These are phyloP conservation scores for Sminthurides bifidus DNA, from an alignment of 1,140 invertebrate species.

Conservation along the genomic window DNA sequence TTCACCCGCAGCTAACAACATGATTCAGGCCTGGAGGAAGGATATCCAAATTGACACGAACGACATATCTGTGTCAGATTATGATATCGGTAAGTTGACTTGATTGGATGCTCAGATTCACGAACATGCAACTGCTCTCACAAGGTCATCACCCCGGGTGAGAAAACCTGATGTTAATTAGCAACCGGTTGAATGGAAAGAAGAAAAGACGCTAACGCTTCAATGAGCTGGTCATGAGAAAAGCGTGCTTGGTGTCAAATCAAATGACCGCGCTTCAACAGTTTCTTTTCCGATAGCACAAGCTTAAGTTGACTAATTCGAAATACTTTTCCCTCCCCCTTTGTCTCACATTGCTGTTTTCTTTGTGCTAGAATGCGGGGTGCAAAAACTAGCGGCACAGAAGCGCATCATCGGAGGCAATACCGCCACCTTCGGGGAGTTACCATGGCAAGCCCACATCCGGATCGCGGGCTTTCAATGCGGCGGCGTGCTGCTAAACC, in stretches of 20 bases:
- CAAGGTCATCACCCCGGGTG: neutral
- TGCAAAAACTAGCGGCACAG: conserved; percentile 47
- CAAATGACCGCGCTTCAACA: neutral
- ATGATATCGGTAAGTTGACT: conserved; percentile 30
- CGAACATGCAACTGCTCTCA: neutral
- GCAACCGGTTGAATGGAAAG: neutral
- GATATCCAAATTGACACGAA: conserved; percentile 26
- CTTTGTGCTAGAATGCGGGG: conserved; percentile 47
- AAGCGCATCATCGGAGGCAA: conserved; percentile 65
- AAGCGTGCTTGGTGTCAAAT: neutral
- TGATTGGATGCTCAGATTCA: no score
- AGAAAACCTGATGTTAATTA: neutral
- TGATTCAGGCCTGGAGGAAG: conserved; percentile 24
- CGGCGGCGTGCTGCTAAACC: conserved; percentile 53
- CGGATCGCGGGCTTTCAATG: conserved; percentile 68
- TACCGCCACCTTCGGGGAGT: conserved; percentile 56
- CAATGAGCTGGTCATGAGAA: neutral
- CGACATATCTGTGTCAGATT: conserved; percentile 30
- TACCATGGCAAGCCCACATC: conserved; percentile 75
- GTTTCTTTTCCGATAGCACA: neutral
- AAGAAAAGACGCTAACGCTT: no score
- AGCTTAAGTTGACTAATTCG: neutral
- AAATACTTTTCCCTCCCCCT: neutral
- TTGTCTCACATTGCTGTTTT: conserved; percentile 31
- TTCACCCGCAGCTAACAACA: conserved; percentile 2